Conservation (phyloP, 1,140 invertebrate species). For the Drosophila pseudoananassae region DNA sequence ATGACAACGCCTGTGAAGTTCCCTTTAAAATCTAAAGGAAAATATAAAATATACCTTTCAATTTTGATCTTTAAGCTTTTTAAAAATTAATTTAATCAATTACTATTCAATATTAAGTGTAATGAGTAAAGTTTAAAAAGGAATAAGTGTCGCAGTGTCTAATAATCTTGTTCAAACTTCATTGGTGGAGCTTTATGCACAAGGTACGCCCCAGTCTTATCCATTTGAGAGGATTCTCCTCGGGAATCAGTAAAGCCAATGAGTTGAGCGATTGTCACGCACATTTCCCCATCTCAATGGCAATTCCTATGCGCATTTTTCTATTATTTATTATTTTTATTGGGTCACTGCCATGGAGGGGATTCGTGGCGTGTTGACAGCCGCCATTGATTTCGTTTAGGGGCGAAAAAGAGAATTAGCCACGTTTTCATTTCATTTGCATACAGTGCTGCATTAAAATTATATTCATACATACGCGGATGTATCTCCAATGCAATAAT, state of each 20-base stretch:
- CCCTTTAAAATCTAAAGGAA: not conserved
- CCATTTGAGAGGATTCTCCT: not conserved
- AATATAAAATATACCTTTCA: no score
- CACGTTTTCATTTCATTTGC: constrained; percentile 64
- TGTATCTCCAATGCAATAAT: constrained; percentile 38
- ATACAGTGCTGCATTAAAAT: constrained; percentile 68
- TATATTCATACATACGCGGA: constrained; percentile 36
- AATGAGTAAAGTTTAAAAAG: not conserved
- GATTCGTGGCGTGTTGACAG: constrained; percentile 50
- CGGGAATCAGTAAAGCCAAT: constrained; percentile 38
- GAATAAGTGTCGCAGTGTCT: no score
- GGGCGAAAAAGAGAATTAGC: constrained; percentile 62
- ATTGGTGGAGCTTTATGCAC: constrained; percentile 1
- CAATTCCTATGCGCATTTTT: constrained; percentile 78
- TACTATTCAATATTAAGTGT: not conserved
- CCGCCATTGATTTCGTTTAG: constrained; percentile 66
- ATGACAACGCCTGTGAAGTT: not conserved
- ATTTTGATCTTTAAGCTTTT: no score
- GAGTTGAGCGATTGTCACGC: constrained; percentile 66
- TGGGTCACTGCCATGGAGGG: constrained; percentile 1
- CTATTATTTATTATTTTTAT: constrained; percentile 78
- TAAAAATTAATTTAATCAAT: not conserved
- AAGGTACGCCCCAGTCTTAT: not conserved
- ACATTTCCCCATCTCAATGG: constrained; percentile 42
- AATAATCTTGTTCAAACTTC: not conserved